phyloP scores from a whole-genome alignment of 1,140 invertebrate species.

The Halesus radiatus region DNA sequence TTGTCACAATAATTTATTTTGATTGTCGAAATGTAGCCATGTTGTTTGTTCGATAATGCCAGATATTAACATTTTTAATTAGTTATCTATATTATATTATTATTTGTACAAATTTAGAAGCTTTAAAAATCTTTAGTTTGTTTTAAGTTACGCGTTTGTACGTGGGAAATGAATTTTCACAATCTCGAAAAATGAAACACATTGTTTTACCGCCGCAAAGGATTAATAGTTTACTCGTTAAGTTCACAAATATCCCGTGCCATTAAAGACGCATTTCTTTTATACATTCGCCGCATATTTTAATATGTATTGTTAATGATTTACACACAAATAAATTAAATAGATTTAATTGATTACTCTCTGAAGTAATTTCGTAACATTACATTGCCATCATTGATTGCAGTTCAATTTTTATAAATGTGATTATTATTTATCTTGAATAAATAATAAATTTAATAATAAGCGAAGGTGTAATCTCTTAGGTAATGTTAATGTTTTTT shows the following conservation, averaged over 20 bases:
- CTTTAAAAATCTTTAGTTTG: slow-evolving; percentile 25
- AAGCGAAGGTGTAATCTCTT: slow-evolving; percentile 18
- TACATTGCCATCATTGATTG: slow-evolving; percentile 18
- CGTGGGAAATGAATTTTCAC: neutral
- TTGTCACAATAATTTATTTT: no score
- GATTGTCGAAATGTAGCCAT: neutral
- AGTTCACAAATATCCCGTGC: slow-evolving; percentile 24
- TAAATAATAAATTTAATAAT: neutral
- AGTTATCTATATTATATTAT: neutral
- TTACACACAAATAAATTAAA: neutral
- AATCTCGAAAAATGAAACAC: no score
- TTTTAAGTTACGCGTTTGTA: neutral
- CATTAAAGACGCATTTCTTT: slow-evolving; percentile 26
- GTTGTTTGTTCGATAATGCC: neutral
- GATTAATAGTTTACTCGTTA: neutral
- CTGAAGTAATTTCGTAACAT: neutral
- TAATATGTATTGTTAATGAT: neutral
- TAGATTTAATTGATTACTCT: neutral
- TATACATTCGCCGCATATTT: slow-evolving; percentile 9
- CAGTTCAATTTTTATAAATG: neutral
- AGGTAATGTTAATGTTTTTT: slow-evolving; percentile 23
- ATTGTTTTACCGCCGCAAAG: no score
- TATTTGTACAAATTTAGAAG: slow-evolving; percentile 26
- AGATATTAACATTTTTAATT: slow-evolving; percentile 3
- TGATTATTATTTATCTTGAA: neutral